These are phyloP conservation scores for Cossypha polioptera DNA, from an alignment of 2,797 vertebrate species.

Conservation along the genomic window DNA sequence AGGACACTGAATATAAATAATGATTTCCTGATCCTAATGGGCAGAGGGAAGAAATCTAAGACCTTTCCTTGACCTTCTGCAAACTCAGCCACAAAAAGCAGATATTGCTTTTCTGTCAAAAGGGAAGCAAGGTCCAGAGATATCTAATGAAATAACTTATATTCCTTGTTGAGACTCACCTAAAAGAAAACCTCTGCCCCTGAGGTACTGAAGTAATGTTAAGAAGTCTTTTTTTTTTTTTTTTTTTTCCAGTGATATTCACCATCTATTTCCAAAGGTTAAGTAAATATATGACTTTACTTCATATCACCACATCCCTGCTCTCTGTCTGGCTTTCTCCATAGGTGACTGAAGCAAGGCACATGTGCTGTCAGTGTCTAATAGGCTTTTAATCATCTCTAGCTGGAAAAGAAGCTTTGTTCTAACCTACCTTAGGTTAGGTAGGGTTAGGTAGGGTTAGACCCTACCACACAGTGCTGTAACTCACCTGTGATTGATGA, in stretches of 20 bases:
- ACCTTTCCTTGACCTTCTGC: neutral
- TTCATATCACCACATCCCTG: neutral
- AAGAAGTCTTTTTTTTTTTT: neutral
- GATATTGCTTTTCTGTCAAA: neutral
- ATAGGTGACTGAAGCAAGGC: neutral
- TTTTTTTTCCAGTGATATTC: neutral
- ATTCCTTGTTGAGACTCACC: neutral
- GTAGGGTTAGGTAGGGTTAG: no score
- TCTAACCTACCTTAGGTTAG: neutral
- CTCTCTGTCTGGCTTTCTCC: neutral
- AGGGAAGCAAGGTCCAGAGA: neutral
- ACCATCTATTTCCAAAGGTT: neutral
- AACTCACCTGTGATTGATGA: neutral
- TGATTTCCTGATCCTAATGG: neutral
- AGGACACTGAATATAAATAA: neutral
- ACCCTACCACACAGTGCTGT: neutral
- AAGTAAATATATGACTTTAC: neutral
- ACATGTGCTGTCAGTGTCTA: neutral
- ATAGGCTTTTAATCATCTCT: neutral
- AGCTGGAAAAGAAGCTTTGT: neutral
- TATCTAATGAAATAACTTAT: neutral
- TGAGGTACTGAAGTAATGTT: neutral
- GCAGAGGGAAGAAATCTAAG: neutral
- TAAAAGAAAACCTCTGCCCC: neutral
- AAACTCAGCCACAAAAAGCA: neutral